phyloP scores from a whole-genome alignment of 2,888 invertebrate species.

The Diloba caeruleocephala region DNA sequence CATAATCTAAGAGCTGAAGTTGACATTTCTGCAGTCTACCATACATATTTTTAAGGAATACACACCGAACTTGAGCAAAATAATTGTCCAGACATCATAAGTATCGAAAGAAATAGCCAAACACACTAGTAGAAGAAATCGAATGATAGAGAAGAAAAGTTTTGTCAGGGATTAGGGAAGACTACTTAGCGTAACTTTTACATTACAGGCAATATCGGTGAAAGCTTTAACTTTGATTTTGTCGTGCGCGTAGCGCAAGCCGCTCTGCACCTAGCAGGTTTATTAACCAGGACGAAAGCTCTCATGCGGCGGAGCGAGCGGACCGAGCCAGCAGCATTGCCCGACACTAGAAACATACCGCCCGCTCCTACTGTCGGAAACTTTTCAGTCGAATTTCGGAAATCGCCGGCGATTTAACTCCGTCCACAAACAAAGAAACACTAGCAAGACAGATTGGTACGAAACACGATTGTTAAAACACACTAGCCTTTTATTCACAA shows the following conservation, averaged over 20 bases:
- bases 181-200: conserved; percentile 79
- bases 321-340: conserved; percentile 61
- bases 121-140: conserved; percentile 37
- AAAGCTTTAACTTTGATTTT: conserved; percentile 72
- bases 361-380: conserved; percentile 75
- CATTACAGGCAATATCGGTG: conserved; percentile 74
- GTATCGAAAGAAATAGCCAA: conserved; percentile 32
- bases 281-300: conserved; percentile 76
- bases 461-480: conserved; percentile 67
- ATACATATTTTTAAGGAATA: conserved; percentile 35
- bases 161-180: conserved; percentile 73
- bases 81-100: conserved; percentile 13
- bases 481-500: conserved; percentile 82
- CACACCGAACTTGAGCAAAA: conserved; percentile 20
- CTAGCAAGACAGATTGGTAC: conserved; percentile 57
- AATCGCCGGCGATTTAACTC: conserved; percentile 72
- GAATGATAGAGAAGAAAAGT: conserved; percentile 54
- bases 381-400: conserved; percentile 85
- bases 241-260: conserved; percentile 66
- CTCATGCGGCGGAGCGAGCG: conserved; percentile 76
- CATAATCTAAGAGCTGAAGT: no score
- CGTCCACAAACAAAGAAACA: conserved; percentile 74
- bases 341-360: conserved; percentile 68
- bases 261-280: conserved; percentile 64
- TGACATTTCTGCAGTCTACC: conserved; percentile 1